Evolutionary conservation across 2,113 vertebrate species (phyloP), one percentile per base, ranked within the genome.

Genomic region (Melanerpes formicivorus): DNA sequence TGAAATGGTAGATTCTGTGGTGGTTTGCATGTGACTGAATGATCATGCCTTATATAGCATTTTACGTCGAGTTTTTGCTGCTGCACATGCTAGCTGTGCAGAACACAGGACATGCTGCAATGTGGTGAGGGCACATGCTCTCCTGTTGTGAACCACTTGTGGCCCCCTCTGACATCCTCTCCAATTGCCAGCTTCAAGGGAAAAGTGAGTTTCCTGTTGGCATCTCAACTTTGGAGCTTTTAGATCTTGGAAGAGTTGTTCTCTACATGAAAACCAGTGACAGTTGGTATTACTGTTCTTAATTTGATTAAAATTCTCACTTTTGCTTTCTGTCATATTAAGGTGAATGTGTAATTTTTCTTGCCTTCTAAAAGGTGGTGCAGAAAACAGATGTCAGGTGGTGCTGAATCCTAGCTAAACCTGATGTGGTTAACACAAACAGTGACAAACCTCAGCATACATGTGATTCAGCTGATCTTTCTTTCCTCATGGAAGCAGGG

Each of bases 101-200:
- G 74, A 48, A 46, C 8, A 5, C 30, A 30, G 30, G n/a, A 18
- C 15, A 9, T 34, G 15, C 37, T 58, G 0, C 30, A 55, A 4
- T 1, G 1, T 27, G 11, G 4, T 2, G 29, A 60, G 48, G 46
- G 2, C 4, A 0, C 2, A 5, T 10, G 5, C 19, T 56, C 23
- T 19, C 14, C 32, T 40, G 9, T 22, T 42, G 29, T 42, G 52
- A 52, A 1, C 11, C 13, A 2, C 32, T 21, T n/a, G 30, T 9
- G 2, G 27, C 7, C 55, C 9, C 26, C 26, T 55, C 64, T 10
- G 3, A 17, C 25, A 18, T 9, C 4, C 37, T 55, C 77, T 56
- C 46, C 65, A 67, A 3, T 26, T 46, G 11, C 15, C n/a, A 18
- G 0, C 9, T 52, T 27, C 32, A 25, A 40, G 4, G 1, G 44